These are phyloP conservation scores for Conchocele bisecta DNA, from an alignment of 2,888 invertebrate genomes.

Conservation along the genomic window DNA sequence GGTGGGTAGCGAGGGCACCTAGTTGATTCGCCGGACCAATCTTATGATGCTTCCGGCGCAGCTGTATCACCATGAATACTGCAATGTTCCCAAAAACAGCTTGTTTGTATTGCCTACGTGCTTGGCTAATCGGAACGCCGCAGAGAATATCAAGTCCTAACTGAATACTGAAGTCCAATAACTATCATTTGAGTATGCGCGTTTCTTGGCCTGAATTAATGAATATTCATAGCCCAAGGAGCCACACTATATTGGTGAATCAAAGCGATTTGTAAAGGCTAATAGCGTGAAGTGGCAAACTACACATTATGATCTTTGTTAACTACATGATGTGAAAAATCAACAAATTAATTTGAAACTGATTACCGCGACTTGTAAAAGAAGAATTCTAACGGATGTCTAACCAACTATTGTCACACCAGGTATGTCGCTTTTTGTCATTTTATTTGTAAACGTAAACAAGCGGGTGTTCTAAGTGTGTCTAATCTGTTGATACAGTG, in stretches of 20 bases:
- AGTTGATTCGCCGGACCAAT: too few species aligned
- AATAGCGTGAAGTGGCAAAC: conserved; percentile 60
- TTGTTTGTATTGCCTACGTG: too few species aligned
- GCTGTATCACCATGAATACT: too few species aligned
- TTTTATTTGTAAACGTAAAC: neutral
- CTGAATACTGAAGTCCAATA: too few species aligned
- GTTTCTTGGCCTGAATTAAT: conserved; percentile 50
- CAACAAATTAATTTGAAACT: conserved; percentile 21
- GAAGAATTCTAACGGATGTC: conserved; percentile 20
- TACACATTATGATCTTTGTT: conserved; percentile 61
- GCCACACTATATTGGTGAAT: conserved; percentile 58
- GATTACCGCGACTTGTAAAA: conserved; percentile 4
- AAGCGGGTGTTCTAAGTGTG: neutral
- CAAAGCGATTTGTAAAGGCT: conserved; percentile 61
- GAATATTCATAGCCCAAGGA: conserved; percentile 58
- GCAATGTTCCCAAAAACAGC: too few species aligned
- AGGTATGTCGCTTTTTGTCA: conserved; percentile 5
- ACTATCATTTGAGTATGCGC: conserved; percentile 42
- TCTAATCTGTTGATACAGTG: too few species aligned
- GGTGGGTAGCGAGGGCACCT: too few species aligned
- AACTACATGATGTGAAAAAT: conserved; percentile 26
- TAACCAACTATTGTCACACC: conserved; percentile 19
- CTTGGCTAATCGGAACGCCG: too few species aligned
- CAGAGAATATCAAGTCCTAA: too few species aligned
- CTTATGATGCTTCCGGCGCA: too few species aligned